These are phyloP conservation scores for Pseudomyrmex gracilis DNA, from an alignment of 1,140 invertebrate genomes.

Conservation along the genomic window DNA sequence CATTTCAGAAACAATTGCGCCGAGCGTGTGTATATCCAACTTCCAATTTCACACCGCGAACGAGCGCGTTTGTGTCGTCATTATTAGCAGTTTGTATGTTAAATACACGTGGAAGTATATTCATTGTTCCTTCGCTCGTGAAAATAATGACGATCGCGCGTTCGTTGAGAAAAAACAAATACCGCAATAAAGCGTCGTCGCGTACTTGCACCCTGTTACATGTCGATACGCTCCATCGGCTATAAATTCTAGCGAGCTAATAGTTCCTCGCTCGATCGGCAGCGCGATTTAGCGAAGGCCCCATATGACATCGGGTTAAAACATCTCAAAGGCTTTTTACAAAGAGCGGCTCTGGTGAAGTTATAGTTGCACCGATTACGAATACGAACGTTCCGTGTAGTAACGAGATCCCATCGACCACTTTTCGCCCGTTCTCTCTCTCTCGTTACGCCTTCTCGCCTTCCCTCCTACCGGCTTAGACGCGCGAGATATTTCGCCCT, in stretches of 20 bases:
- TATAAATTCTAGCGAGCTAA: conserved; percentile 33
- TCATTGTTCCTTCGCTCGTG: too few species aligned
- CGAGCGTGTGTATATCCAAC: too few species aligned
- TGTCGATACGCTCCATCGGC: conserved; percentile 2
- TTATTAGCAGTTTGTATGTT: too few species aligned
- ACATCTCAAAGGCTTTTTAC: conserved; percentile 12
- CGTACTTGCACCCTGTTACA: not conserved
- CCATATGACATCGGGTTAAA: conserved; percentile 9
- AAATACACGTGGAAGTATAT: too few species aligned
- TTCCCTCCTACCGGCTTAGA: not conserved
- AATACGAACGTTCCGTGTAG: conserved; percentile 23
- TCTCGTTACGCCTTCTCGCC: conserved; percentile 42
- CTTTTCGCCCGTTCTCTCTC: conserved; percentile 21
- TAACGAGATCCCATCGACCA: conserved; percentile 37
- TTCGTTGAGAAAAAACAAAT: too few species aligned
- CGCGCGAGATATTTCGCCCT: conserved; percentile 43
- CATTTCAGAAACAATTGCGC: too few species aligned
- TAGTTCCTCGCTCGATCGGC: conserved; percentile 7
- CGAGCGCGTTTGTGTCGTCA: too few species aligned
- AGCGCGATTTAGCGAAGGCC: conserved; percentile 8
- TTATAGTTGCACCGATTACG: conserved; percentile 3
- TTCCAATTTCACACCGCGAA: too few species aligned
- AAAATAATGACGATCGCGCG: too few species aligned
- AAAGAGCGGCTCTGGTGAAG: conserved; percentile 18
- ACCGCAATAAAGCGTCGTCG: too few species aligned